Base-by-base conservation (phyloP, 2,797 vertebrate genomes). In the Eurystomus glaucurus region DNA sequence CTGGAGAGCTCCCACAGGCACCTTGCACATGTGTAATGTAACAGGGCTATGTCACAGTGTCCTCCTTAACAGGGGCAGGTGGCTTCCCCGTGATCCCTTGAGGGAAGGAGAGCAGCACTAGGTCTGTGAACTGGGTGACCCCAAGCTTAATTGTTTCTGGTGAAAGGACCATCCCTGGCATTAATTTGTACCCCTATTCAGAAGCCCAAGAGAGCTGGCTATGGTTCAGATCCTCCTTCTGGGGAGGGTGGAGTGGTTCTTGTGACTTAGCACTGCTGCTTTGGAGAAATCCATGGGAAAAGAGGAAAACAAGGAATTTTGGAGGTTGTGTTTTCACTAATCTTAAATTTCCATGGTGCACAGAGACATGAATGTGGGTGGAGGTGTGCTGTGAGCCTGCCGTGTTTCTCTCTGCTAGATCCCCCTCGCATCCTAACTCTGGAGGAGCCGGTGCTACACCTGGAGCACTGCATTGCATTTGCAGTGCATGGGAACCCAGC, bases 391-490 rank as follows among this genome's bases (percentile, higher is more conserved):
- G 92, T 93, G 92, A 97, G 91, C 58, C 93, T 96, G 91, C 64
- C 74, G 3, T 96, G 60, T 94, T 88, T 97, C 72, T 96, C 90
- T 81, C 78, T 79, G 54, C 65, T 98, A 99, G 99, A 99, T 98
- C 99, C 99, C 39, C 99, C 99, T 0, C 98, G 99, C 16, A 99
- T 99, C 97, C 85, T 99, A 88, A 99, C 98, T 29, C 98, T 99
- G 97, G 98, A 99, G 64, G 99, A 99, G 95, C 99, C 99, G 0
- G 99, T 99, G 92, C 98, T 98, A 23, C 99, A 99, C 39, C 98
- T 99, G 88, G 99, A 99, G 72, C 99, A 99, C 83, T 99, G 99
- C 98, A 99, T 99, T 4, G 99, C 99, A 74, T 99, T 99, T 79
- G 99, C 98, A 5, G 99, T 99, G 70, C 99, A 99, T 0, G 99